Evolutionary conservation across 2,113 vertebrate species (phyloP), one percentile per base, ranked within the genome.

Genomic region (Desmodus rotundus): DNA sequence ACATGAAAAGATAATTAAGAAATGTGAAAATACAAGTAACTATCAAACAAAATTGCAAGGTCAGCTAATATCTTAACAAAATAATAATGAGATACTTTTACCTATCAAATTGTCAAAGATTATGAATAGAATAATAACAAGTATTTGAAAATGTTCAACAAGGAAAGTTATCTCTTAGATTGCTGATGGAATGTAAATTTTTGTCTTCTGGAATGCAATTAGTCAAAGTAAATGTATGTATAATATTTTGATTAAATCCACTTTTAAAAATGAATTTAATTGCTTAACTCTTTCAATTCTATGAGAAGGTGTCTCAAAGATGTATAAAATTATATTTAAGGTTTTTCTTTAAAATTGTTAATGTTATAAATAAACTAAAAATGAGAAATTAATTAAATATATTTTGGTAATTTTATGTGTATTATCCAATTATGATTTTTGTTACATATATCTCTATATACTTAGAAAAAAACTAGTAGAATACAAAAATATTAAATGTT

Each of bases 1-100:
- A 81, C 10, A 26, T 58, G n/a, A 74, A 68, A 96, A 81, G 22
- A 36, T 83, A 82, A 84, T 92, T 76, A 67, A 85, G 67, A 93
- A 7, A 61, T n/a, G 15, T 72, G 7, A 95, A 94, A 96, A 89
- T 73, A 89, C 16, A 93, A 93, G 83, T 83, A 26, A 52, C 22
- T 84, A 81, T 76, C 70, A 20, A 95, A 70, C 41, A 67, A 94
- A 81, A 16, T 83, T 92, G 12, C 7, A 83, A 19, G 4, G 61
- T 91, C 61, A 84, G 16, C 14, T 81, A 86, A 14, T 24, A 85
- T 41, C 9, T 38, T 94, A 74, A 82, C 31, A 91, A 95, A 91
- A 72, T 86, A 83, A 72, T 45, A 89, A 1, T 28, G 38, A 82
- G 20, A 67, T 50, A 15, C 41, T 74, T 94, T 96, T 58, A 82